phyloP scores from a whole-genome alignment of 1,140 invertebrate species.

The Calosoma granatense region DNA sequence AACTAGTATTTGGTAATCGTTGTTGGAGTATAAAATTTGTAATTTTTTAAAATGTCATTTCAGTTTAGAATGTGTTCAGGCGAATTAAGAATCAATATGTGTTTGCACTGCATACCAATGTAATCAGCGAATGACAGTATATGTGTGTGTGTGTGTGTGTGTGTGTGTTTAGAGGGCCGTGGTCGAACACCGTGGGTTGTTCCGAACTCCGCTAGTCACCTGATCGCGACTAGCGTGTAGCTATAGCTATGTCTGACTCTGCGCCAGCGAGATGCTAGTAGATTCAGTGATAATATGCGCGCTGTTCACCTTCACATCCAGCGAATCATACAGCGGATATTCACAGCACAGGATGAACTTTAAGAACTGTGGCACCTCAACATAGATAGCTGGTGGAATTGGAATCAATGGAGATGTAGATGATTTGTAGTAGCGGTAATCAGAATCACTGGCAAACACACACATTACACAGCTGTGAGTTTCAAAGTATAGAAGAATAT shows the following conservation, averaged over 20 bases:
- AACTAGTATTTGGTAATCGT: too few species aligned
- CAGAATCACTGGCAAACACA: slow-evolving; percentile 52
- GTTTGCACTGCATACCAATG: too few species aligned
- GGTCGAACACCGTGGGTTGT: background rate
- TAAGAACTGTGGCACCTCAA: slow-evolving; percentile 66
- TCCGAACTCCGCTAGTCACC: slow-evolving; percentile 28
- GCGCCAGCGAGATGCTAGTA: slow-evolving; percentile 59
- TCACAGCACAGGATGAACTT: slow-evolving; percentile 81
- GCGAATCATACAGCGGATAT: slow-evolving; percentile 73
- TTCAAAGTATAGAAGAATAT: slow-evolving; percentile 12
- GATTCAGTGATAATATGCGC: slow-evolving; percentile 59
- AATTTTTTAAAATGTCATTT: too few species aligned
- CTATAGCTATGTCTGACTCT: slow-evolving; percentile 67
- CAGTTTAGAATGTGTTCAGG: too few species aligned
- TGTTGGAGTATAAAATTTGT: too few species aligned
- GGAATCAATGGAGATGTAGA: slow-evolving; percentile 81
- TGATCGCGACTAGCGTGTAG: slow-evolving; percentile 41
- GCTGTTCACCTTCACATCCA: slow-evolving; percentile 52
- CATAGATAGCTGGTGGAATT: slow-evolving; percentile 72
- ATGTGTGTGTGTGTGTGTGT: too few species aligned
- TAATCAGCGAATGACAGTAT: too few species aligned
- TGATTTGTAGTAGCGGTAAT: slow-evolving; percentile 77
- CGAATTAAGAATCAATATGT: too few species aligned
- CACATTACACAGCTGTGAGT: slow-evolving; percentile 9
- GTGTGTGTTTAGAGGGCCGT: too few species aligned